phyloP scores from a whole-genome alignment of 2,113 vertebrate genomes.

The Platysternon megacephalum region DNA sequence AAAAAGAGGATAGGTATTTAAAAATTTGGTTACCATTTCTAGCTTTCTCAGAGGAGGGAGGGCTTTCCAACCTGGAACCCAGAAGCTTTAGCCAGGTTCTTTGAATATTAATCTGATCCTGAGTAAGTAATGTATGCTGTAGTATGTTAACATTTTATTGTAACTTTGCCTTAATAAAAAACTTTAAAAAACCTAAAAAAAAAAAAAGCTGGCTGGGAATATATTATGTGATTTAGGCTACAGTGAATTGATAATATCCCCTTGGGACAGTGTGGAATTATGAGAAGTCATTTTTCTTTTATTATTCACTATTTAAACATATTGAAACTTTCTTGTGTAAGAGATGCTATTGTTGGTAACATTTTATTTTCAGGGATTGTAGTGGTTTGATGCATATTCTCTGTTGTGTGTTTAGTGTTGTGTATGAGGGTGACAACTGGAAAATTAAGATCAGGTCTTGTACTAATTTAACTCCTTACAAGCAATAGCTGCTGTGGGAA shows the following conservation, averaged over 20 bases:
- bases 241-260: neutral
- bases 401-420: neutral
- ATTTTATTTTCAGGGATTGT: neutral
- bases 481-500: neutral
- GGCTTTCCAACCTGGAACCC: neutral
- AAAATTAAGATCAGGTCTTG: neutral
- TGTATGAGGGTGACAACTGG: accelerated
- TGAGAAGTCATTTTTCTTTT: neutral
- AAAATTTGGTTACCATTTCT: neutral
- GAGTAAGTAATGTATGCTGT: too few species aligned
- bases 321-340: neutral
- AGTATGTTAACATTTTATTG: neutral
- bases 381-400: neutral
- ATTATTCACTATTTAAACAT: neutral
- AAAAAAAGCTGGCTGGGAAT: neutral
- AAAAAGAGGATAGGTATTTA: neutral
- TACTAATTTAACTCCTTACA: neutral
- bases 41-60: neutral
- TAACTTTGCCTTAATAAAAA: neutral
- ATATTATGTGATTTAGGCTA: neutral
- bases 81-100: neutral
- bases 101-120: neutral
- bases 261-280: neutral
- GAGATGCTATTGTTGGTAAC: neutral
- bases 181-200: too few species aligned